Evolutionary conservation across 2,888 invertebrate species (phyloP).

Genomic region (Aphodius granarius): DNA sequence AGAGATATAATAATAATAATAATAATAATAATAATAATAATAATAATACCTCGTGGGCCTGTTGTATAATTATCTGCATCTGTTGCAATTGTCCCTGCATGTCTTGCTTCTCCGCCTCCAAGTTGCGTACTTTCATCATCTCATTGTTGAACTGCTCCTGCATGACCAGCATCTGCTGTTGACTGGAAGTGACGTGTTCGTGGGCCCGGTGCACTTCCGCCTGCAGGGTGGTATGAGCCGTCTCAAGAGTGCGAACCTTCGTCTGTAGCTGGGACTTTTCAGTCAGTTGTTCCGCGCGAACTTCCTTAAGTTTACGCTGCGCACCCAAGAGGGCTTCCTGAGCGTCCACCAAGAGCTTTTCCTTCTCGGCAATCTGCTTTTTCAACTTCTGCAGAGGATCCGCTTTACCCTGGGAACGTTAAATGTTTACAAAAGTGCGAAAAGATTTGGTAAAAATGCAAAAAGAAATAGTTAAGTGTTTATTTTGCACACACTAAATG

Average conservation of each 20-base stretch:
- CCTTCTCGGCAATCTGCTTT: conserved; percentile 87
- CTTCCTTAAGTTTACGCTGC: conserved; percentile 77
- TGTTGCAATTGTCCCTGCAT: conserved; percentile 65
- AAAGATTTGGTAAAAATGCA: not conserved
- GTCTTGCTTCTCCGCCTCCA: conserved; percentile 61
- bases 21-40: too few relatives aligned
- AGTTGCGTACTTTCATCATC: conserved; percentile 54
- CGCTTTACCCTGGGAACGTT: conserved; percentile 64
- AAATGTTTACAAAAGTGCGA: too few relatives aligned
- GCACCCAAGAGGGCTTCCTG: conserved; percentile 74
- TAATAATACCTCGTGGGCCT: conserved; percentile 57
- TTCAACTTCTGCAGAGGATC: conserved; percentile 85
- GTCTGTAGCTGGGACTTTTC: conserved; percentile 65
- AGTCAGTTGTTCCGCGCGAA: conserved; percentile 69
- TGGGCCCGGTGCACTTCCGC: conserved; percentile 67
- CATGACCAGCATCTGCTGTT: conserved; percentile 64
- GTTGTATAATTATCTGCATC: conserved; percentile 66
- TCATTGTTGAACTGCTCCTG: conserved; percentile 64
- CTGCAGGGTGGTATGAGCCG: conserved; percentile 53
- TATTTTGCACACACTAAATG: too few relatives aligned
- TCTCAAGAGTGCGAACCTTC: conserved; percentile 63
- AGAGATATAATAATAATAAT: not conserved
- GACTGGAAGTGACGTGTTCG: conserved; percentile 59
- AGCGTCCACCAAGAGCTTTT: conserved; percentile 74
- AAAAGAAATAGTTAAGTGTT: too few relatives aligned